Base-by-base conservation (phyloP, 2,113 vertebrate species). In the Paracanthobrama guichenoti region DNA sequence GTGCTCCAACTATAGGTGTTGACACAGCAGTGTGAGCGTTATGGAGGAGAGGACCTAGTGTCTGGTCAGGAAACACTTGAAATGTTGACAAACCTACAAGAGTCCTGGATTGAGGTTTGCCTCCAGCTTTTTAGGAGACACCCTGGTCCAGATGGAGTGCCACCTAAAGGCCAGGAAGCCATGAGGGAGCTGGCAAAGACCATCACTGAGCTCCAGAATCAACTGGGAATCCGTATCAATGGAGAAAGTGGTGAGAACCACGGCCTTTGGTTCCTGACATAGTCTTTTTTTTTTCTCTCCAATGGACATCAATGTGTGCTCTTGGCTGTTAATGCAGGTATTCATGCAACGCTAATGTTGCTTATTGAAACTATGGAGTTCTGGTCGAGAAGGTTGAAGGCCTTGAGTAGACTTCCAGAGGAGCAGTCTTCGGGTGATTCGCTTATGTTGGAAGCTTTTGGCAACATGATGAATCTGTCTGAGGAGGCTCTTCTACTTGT, bases 191-290 rank as follows among this genome's bases (percentile, higher is more conserved):
- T 95, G 62, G 87, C 89, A 20, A 86, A 48, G 46, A 77, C 2
- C 18, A 75, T 88, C 0, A 13, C 59, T 39, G 87, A 90, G 74
- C 91, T 96, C 59, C 92, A 91, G 84, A 79, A 81, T 66, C 91
- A 94, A 67, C 94, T 95, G 66, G 87, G 85, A 0, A 78, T 60
- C 35, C 93, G 93, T 80, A 91, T 94, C 83, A 94, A 62, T 50
- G 94, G 94, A 53, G 94, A 95, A 28, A 95, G 90, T 66, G 95
- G 95, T 96, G 88, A 96, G 92, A 85, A 48, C 20, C 20, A 18
- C 53, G 26, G 4, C n/a, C 39, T 62, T 79, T 50, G 13, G 6
- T 57, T 57, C 26, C 26, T 50, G 60, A 81, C 8, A 53, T n/a
- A 53, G 4, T 31, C 20, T 53, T 53, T 11, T 13, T 10, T 55